Evolutionary conservation across 1,140 invertebrate species (phyloP), one percentile per base, ranked within the genome.

Genomic region (Yoshiicerus persimilis): DNA sequence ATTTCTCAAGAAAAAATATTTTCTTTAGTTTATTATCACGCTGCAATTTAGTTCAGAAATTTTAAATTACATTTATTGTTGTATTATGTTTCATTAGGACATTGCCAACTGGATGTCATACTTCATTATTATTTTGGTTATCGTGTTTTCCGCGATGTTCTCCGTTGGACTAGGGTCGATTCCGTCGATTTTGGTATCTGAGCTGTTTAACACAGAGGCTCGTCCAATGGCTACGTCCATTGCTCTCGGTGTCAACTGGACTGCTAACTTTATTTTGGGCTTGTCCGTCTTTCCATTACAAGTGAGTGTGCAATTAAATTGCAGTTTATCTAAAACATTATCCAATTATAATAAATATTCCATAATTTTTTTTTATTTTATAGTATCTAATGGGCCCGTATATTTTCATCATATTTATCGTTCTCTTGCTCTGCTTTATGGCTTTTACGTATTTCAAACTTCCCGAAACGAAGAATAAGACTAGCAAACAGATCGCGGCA

Each of bases 141-240:
- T 97, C 41, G 89, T 96, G n/a, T 98, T 96, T 92, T 96, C 98
- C 10, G 95, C 75, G 36, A 84, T 87, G 32, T 96, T 84, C 90
- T 95, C 96, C 0, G 94, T 94, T 32, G 96, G 96, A 4, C 96
- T 95, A 25, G 97, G 97, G 86, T 97, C 97, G 4, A 98, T 99
- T 89, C 97, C 98, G 2, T 99, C 97, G 98, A 97, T 99, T 93
- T 94, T 98, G 84, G 97, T 98, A 0, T 94, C 95, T 2, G 97
- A 98, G 92, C 92, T 98, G 47, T 98, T 98, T 91, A 95, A 94
- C 86, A 96, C 96, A 91, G 95, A 95, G 2, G 95, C 96, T 36
- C 92, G 96, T 89, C 95, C 96, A 1, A 93, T 95, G 1, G 97
- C 97, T 6, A 96, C 96, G 16, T 96, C 96, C 86, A 94, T 98